Evolutionary conservation across 1,140 invertebrate genomes (phyloP), one percentile per base, ranked within the genome.

Genomic region (Portunus trituberculatus): DNA sequence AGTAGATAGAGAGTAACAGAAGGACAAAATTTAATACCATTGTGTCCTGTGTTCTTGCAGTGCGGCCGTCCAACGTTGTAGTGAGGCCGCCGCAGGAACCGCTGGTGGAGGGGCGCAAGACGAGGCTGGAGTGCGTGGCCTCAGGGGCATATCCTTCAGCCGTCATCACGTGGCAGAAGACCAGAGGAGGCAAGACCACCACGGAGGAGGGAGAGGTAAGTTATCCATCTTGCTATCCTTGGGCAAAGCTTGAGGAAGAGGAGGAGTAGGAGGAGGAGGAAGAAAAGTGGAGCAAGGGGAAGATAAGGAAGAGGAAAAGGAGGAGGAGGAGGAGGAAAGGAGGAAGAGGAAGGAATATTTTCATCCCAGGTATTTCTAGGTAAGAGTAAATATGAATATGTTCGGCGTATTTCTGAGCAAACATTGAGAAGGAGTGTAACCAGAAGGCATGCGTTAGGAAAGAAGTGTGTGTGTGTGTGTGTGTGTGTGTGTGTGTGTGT

Each of bases 161-260:
- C 20, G 82, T 48, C n/a, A 59, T 93, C 82, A 52, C 45, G n/a
- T 93, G 92, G 92, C 82, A 93, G 92, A 93, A 86, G 82, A 59
- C n/a, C 8, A 59, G 86, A 10, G 83, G n/a, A 10, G 92, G 92
- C 20, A 87, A 93, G 82, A 28, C 92, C 45, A 46, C 48, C 39
- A 46, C 29, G 4, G 29, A 86, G 16, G 28, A 84, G 32, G 82
- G 39, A 29, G 32, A 76, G 92, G 92, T 93, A 93, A 93, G 92
- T 3, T 28, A 10, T 10, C 10, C 32, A 46, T 29, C 10, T 67
- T 31, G 52, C 16, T 59, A 10, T 59, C 52, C 52, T 59, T 59
- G 52, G 16, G 52, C 28, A 25, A 4, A 12, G 25, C 31, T 25
- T 1, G n/a, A 28, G 45, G 16, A 46, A 28, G 45, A 46, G 45